These are phyloP conservation scores for Thecocarcelia acutangulata DNA, from an alignment of 2,888 invertebrate species.

Conservation along the genomic window DNA sequence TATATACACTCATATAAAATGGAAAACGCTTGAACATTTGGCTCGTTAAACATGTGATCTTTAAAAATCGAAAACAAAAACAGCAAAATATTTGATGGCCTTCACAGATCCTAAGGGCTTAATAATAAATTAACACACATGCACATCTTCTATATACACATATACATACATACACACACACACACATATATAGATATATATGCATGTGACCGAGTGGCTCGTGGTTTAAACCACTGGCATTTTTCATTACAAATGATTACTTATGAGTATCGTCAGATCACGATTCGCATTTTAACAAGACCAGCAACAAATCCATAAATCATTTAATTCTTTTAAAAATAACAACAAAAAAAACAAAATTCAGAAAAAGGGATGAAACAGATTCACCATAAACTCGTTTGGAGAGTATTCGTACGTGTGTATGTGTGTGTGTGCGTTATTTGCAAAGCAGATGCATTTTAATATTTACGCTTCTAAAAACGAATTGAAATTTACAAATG, in stretches of 20 bases:
- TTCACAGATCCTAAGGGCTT: constrained; percentile 31
- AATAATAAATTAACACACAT: neutral
- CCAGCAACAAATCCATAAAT: constrained; percentile 45
- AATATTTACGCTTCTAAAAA: constrained; percentile 62
- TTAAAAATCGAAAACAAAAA: constrained; percentile 18
- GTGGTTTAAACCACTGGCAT: constrained; percentile 55
- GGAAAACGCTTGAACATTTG: constrained; percentile 27
- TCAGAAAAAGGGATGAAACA: constrained; percentile 40
- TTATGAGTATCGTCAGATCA: constrained; percentile 9
- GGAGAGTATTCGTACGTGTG: neutral
- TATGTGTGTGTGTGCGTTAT: constrained; percentile 20
- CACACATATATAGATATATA: neutral
- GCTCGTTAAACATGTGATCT: constrained; percentile 65
- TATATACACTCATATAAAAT: neutral
- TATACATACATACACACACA: neutral
- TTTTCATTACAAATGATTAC: constrained; percentile 42
- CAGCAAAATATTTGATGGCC: constrained; percentile 40
- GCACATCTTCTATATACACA: too few species aligned
- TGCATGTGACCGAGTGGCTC: constrained; percentile 32
- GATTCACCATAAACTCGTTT: neutral
- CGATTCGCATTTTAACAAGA: constrained; percentile 17
- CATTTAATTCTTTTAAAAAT: constrained; percentile 42
- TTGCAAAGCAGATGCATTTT: constrained; percentile 55
- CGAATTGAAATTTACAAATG: constrained; percentile 71
- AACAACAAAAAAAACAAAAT: constrained; percentile 10